A percentile compares a stretch with the other conserved stretches of the same genome.
Evolutionary conservation across 2,888 invertebrate genomes (phyloP).

Genomic region (Hydraecia micacea): DNA sequence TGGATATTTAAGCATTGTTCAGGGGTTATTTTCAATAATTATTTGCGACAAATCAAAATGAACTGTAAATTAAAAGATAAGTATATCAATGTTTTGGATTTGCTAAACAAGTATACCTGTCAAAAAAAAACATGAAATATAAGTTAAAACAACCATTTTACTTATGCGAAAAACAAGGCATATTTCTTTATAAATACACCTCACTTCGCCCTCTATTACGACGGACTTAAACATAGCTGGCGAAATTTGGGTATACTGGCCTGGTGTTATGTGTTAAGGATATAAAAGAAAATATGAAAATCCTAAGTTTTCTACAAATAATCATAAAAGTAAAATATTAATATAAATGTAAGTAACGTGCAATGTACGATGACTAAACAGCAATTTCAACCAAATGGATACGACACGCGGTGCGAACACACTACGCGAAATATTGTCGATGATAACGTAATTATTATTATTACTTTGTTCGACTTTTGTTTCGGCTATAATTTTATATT

Average conservation of each 20-base stretch:
- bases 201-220: neutral
- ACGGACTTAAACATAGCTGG: neutral
- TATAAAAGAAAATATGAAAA: neutral
- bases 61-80: neutral
- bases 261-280: neutral
- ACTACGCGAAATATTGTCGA: constrained; percentile 64
- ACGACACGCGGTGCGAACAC: constrained; percentile 75
- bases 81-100: neutral
- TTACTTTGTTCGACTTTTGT: constrained; percentile 45
- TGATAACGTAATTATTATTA: constrained; percentile 61
- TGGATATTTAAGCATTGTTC: neutral
- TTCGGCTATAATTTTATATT: constrained; percentile 13
- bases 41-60: neutral
- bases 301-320: neutral
- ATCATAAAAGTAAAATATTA: constrained; percentile 23
- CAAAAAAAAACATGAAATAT: neutral
- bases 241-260: no score
- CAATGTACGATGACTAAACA: constrained; percentile 76
- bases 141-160: neutral
- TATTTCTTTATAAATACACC: no score
- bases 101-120: neutral
- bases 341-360: constrained; percentile 39
- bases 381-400: constrained; percentile 89
- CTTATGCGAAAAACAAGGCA: neutral
- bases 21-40: neutral